Evolutionary conservation across 1,140 invertebrate species (phyloP).

Genomic region (Lepidurus apus): DNA sequence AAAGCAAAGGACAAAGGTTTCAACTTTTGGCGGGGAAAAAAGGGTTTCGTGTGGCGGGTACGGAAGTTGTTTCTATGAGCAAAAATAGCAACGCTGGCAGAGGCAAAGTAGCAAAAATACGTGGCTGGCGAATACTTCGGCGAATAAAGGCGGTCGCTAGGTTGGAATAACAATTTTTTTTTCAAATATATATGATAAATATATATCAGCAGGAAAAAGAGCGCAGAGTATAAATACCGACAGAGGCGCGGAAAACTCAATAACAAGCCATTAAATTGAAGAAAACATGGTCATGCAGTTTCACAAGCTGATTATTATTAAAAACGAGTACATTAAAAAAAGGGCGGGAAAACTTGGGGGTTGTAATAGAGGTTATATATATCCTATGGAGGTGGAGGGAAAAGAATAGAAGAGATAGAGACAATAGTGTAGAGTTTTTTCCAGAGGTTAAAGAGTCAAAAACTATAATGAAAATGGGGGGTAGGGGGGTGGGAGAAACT

Average conservation of each 20-base stretch:
- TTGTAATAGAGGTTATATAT: background rate
- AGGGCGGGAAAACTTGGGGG: background rate
- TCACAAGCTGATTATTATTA: constrained; percentile 22
- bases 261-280: constrained; percentile 17
- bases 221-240: constrained; percentile 19
- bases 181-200: background rate
- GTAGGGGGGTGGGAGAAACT: background rate
- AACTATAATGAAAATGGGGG: constrained; percentile 8
- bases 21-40: too few relatives aligned
- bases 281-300: constrained; percentile 15
- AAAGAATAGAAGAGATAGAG: background rate
- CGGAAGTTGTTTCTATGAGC: background rate
- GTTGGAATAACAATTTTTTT: background rate
- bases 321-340: constrained; percentile 12
- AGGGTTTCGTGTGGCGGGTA: too few relatives aligned
- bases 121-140: background rate
- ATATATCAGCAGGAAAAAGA: constrained; percentile 18
- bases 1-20: constrained; percentile 15
- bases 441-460: background rate
- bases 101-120: constrained; percentile 23
- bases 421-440: constrained; percentile 11
- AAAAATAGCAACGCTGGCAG: constrained; percentile 19
- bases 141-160: constrained; percentile 12
- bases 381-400: background rate
- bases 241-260: constrained; percentile 8